phyloP scores from a whole-genome alignment of 2,888 invertebrate genomes.

The Acronicta aceris region DNA sequence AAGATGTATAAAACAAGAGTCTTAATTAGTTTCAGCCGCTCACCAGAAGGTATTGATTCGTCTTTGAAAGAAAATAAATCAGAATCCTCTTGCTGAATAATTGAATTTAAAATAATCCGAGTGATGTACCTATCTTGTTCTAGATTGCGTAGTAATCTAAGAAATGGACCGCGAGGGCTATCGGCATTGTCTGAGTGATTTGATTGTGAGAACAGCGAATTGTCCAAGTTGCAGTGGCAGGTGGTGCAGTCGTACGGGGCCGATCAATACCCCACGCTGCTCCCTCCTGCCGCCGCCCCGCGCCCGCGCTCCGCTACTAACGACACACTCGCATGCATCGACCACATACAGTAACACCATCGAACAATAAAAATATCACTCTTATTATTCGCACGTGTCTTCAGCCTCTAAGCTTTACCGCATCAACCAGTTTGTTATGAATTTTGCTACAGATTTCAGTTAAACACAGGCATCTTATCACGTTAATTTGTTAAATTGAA shows the following conservation, averaged over 20 bases:
- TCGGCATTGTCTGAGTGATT: conserved; percentile 33
- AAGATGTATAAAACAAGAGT: too few relatives aligned
- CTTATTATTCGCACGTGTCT: conserved; percentile 16
- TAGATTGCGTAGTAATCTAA: conserved; percentile 12
- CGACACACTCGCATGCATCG: conserved; percentile 45
- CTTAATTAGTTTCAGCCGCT: not conserved
- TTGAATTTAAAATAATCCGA: conserved; percentile 10
- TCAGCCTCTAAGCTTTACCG: not conserved
- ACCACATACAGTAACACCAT: conserved; percentile 22
- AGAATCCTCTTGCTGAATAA: conserved; percentile 9
- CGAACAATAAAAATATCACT: conserved; percentile 23
- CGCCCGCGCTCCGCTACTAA: conserved; percentile 41
- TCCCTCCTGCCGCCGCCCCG: conserved; percentile 47
- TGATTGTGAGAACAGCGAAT: conserved; percentile 58
- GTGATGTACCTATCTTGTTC: not conserved
- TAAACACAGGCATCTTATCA: not conserved
- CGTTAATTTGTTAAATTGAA: too few relatives aligned
- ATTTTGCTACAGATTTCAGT: not conserved
- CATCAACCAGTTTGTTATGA: not conserved
- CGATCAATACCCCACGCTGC: conserved; percentile 76
- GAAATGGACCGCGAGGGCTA: conserved; percentile 11
- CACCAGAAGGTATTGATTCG: not conserved
- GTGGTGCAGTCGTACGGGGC: conserved; percentile 72
- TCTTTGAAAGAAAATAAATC: conserved; percentile 2
- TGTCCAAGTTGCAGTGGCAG: conserved; percentile 75